phyloP scores from a whole-genome alignment of 2,797 vertebrate species.

The Miopithecus talapoin region DNA sequence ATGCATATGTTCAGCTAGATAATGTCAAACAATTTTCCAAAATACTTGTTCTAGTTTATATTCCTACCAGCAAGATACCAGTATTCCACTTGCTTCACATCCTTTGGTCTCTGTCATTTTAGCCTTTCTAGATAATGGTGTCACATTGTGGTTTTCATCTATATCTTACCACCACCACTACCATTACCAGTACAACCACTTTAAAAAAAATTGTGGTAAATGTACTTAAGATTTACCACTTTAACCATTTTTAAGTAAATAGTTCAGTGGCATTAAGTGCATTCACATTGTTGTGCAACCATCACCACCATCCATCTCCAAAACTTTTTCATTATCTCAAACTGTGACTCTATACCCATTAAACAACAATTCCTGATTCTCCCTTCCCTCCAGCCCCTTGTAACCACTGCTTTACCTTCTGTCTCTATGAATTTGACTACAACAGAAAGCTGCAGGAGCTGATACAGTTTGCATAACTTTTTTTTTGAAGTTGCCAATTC shows the following conservation, averaged over 20 bases:
- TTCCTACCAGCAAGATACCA: not conserved
- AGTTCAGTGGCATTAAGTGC: not conserved
- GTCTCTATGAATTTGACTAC: not conserved
- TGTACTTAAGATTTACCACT: not conserved
- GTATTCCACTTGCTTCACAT: not conserved
- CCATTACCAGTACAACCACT: not conserved
- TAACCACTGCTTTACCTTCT: not conserved
- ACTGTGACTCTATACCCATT: not conserved
- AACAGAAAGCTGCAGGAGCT: not conserved
- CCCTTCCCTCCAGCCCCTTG: not conserved
- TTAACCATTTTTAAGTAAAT: not conserved
- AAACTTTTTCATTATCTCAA: constrained; percentile 2
- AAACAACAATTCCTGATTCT: not conserved
- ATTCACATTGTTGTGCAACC: not conserved
- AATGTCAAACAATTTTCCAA: constrained; percentile 2
- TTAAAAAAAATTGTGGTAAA: not conserved
- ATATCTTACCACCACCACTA: not conserved
- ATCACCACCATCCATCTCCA: not conserved
- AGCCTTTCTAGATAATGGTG: not conserved
- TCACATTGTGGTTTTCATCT: not conserved
- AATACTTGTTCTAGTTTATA: not conserved
- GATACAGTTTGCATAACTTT: not conserved
- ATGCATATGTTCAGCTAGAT: not conserved
- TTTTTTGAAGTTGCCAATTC: not conserved
- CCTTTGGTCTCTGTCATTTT: not conserved